Conservation (phyloP, 2,888 invertebrate species). For the Leucoma salicis region DNA sequence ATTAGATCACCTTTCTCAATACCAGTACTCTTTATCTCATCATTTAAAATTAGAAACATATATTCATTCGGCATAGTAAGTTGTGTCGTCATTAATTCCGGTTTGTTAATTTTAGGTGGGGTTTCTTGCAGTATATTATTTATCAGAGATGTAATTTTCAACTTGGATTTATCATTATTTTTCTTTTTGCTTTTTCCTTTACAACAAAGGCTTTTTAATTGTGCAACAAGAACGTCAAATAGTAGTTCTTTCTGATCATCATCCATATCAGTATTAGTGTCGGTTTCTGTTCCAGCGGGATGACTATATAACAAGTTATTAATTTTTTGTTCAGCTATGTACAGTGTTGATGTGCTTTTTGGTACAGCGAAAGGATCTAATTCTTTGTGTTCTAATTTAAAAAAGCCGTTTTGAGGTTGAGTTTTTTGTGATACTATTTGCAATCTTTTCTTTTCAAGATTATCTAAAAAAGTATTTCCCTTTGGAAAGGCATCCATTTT, state of each 20-base stretch:
- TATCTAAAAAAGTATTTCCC: slow-evolving; percentile 2
- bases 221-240: slow-evolving; percentile 66
- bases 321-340: slow-evolving; percentile 56
- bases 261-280: slow-evolving; percentile 42
- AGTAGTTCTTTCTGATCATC: slow-evolving; percentile 61
- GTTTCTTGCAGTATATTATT: slow-evolving; percentile 24
- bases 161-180: slow-evolving; percentile 18
- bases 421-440: slow-evolving; percentile 26
- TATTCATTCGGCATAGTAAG: slow-evolving; percentile 44
- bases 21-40: slow-evolving; percentile 61
- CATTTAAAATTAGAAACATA: slow-evolving; percentile 70
- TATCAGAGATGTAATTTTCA: slow-evolving; percentile 31
- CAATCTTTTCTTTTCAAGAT: slow-evolving; percentile 30
- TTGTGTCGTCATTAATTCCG: background rate
- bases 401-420: slow-evolving; percentile 42
- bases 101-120: slow-evolving; percentile 15
- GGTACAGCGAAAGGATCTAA: slow-evolving; percentile 46
- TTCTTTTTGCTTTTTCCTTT: slow-evolving; percentile 45
- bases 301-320: slow-evolving; percentile 54
- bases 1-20: slow-evolving; percentile 57
- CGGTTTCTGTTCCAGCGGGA: slow-evolving; percentile 32
- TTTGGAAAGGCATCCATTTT: slow-evolving; percentile 13
- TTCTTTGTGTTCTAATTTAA: slow-evolving; percentile 58
- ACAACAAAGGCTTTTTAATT: slow-evolving; percentile 68
- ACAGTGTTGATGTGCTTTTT: slow-evolving; percentile 43